Evolutionary conservation across 2,888 invertebrate genomes (phyloP).

Genomic region (Lydus trimaculatus): DNA sequence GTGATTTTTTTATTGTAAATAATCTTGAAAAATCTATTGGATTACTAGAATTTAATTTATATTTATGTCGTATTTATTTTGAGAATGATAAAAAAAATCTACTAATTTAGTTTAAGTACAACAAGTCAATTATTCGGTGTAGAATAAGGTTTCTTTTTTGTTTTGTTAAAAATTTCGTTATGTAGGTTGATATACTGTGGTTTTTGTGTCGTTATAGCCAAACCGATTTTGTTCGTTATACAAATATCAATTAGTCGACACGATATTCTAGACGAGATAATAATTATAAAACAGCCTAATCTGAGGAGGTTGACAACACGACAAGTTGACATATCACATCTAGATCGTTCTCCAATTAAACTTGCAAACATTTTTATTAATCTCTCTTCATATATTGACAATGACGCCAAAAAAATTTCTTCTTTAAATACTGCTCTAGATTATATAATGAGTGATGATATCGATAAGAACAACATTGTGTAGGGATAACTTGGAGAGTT

Average conservation of each 20-base stretch:
- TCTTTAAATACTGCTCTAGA: no score
- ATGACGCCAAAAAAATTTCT: not conserved
- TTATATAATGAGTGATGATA: not conserved
- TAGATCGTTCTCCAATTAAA: conserved; percentile 41
- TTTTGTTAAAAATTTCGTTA: conserved; percentile 14
- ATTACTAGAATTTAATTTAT: conserved; percentile 10
- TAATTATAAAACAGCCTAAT: conserved; percentile 39
- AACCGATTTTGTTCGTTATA: conserved; percentile 7
- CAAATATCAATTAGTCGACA: conserved; percentile 45
- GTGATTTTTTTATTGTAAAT: conserved; percentile 12
- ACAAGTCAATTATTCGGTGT: conserved; percentile 6
- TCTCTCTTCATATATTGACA: not conserved
- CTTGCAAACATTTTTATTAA: conserved; percentile 26
- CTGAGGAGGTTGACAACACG: conserved; percentile 36
- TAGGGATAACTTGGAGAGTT: not conserved
- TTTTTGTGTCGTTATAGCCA: conserved; percentile 10
- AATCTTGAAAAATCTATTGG: not conserved
- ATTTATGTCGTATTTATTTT: conserved; percentile 26
- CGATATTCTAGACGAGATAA: conserved; percentile 39
- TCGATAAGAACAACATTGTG: not conserved
- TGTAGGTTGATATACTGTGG: not conserved
- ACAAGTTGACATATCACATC: conserved; percentile 35
- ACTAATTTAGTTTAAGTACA: conserved; percentile 12
- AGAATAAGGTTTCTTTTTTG: not conserved
- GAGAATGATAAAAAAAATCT: not conserved